Conservation (phyloP, 2,797 vertebrate species). For the Onychomys torridus region DNA sequence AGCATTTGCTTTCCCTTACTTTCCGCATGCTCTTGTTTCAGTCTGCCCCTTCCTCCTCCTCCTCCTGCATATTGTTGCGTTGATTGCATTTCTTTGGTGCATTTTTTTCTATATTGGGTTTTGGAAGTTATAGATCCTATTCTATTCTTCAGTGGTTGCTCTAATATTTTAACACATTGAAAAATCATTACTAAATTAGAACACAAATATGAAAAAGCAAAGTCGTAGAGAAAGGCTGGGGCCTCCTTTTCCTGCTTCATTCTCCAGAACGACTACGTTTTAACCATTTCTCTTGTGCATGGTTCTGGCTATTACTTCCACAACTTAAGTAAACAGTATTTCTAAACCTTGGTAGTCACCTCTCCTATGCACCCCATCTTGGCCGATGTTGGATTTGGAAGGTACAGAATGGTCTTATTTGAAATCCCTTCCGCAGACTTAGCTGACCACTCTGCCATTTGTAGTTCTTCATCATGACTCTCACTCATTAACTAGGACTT, state of each 20-base stretch:
- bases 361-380: not conserved
- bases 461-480: constrained; percentile 4
- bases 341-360: not conserved
- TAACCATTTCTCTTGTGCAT: constrained; percentile 47
- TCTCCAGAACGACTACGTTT: constrained; percentile 22
- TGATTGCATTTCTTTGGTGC: constrained; percentile 66
- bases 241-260: not conserved
- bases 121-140: constrained; percentile 71
- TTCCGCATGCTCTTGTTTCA: not conserved
- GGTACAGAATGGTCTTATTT: constrained; percentile 1
- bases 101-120: constrained; percentile 69
- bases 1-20: not conserved
- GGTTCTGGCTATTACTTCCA: not conserved
- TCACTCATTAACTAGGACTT: constrained; percentile 16
- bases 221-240: constrained; percentile 42
- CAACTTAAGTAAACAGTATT: constrained; percentile 7
- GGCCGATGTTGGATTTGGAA: not conserved
- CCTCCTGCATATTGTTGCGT: not conserved
- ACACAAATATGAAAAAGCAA: constrained; percentile 24
- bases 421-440: not conserved
- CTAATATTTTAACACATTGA: constrained; percentile 80
- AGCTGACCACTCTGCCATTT: not conserved
- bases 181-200: constrained; percentile 77
- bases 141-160: constrained; percentile 67
- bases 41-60: not conserved